A percentile compares a stretch with the other conserved stretches of the same genome.
These are phyloP conservation scores for Brachionus koreanus DNA, from an alignment of 1,140 invertebrate species.

Conservation along the genomic window DNA sequence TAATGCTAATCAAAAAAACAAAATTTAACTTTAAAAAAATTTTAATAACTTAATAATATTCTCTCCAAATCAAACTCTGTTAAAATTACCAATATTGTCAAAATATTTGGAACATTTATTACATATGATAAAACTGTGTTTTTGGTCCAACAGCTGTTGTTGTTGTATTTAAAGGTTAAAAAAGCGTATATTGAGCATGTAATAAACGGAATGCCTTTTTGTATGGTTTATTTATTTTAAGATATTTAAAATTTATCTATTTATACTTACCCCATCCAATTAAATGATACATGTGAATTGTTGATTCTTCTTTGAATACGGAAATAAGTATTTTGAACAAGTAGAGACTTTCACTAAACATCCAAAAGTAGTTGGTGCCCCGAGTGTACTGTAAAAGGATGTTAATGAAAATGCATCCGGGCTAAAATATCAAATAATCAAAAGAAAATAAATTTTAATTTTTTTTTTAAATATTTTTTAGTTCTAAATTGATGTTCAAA, in stretches of 20 bases:
- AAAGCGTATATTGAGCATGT: not conserved
- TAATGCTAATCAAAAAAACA: constrained; percentile 28
- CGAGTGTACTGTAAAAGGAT: constrained; percentile 34
- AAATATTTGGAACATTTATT: constrained; percentile 23
- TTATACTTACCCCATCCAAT: constrained; percentile 31
- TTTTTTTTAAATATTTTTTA: not conserved
- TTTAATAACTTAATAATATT: not conserved
- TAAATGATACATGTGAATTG: not conserved
- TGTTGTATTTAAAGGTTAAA: not conserved
- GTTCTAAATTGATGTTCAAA: too few relatives aligned
- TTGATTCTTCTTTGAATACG: constrained; percentile 32
- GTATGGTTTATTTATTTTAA: not conserved
- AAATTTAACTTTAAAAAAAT: constrained; percentile 21
- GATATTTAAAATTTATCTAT: not conserved
- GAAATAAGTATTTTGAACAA: constrained; percentile 26
- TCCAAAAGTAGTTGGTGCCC: constrained; percentile 40
- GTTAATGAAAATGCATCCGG: constrained; percentile 27
- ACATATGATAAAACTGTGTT: not conserved
- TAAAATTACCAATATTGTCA: constrained; percentile 19
- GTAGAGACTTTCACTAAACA: constrained; percentile 33
- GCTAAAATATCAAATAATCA: not conserved
- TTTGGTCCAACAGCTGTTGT: constrained; percentile 36
- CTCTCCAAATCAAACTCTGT: not conserved
- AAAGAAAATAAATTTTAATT: not conserved
- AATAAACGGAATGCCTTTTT: constrained; percentile 8